Percentiles rank a stretch among this genome's conserved stretches.
Conservation (phyloP, 1,140 invertebrate species). For the Drosophila parabipectinata region DNA sequence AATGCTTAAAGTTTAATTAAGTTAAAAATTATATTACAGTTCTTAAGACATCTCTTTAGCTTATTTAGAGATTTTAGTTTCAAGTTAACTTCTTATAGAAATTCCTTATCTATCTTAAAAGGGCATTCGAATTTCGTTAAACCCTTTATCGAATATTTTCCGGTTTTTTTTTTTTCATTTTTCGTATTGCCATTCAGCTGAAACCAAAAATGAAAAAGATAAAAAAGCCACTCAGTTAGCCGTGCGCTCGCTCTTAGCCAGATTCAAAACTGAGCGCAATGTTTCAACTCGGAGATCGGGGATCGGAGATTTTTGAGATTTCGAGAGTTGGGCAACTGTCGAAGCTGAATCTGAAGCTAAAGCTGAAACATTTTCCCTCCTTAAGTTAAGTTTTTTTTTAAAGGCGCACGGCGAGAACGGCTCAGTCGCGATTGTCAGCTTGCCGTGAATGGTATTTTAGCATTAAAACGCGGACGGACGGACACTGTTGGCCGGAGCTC, state of each 20-base stretch:
- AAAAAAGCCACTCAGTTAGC: constrained; percentile 50
- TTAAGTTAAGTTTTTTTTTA: constrained; percentile 70
- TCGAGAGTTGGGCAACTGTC: constrained; percentile 37
- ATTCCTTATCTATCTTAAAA: not conserved
- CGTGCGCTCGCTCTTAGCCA: constrained; percentile 55
- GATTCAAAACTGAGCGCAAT: constrained; percentile 46
- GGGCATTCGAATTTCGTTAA: constrained; percentile 45
- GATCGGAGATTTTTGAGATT: constrained; percentile 26
- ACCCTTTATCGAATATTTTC: constrained; percentile 49
- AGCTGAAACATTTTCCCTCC: constrained; percentile 75
- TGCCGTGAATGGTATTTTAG: constrained; percentile 81
- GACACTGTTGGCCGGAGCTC: constrained; percentile 48
- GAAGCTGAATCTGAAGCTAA: constrained; percentile 25
- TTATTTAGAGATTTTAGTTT: not conserved
- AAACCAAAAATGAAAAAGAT: constrained; percentile 26
- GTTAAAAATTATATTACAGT: not conserved
- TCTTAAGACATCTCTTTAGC: not conserved
- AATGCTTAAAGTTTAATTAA: not conserved
- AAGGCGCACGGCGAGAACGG: constrained; percentile 79
- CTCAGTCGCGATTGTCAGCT: constrained; percentile 81
- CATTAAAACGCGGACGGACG: constrained; percentile 47
- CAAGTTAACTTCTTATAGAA: not conserved
- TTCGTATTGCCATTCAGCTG: constrained; percentile 70
- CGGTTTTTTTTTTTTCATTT: constrained; percentile 74
- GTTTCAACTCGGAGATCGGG: constrained; percentile 50